Conservation (phyloP, 2,797 vertebrate genomes). For the Chrosomus eos region DNA sequence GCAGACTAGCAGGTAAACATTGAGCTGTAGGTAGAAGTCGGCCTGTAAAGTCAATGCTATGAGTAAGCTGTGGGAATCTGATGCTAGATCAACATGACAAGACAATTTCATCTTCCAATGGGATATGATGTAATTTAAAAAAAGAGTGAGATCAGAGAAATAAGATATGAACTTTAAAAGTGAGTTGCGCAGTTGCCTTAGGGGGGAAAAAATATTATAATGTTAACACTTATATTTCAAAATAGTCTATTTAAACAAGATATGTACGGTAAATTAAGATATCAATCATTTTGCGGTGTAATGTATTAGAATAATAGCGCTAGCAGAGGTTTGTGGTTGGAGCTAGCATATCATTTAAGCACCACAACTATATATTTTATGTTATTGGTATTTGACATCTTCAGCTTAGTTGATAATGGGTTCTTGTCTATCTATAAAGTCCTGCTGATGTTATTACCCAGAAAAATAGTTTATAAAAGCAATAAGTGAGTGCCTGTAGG, state of each 20-base stretch:
- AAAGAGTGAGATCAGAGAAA: slow-evolving; percentile 3
- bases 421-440: neutral
- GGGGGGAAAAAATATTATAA: neutral
- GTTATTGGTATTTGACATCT: slow-evolving; percentile 3
- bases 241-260: neutral
- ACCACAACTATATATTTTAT: neutral
- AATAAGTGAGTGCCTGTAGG: slow-evolving; percentile 47
- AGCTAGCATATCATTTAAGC: neutral
- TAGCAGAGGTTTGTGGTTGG: neutral
- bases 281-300: neutral
- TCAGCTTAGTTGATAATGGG: neutral
- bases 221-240: neutral
- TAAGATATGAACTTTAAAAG: neutral
- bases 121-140: neutral
- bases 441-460: neutral
- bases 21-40: slow-evolving; percentile 50
- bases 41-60: neutral
- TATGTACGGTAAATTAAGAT: neutral
- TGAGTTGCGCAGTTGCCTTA: neutral
- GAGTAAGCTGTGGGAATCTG: slow-evolving; percentile 13
- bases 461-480: neutral
- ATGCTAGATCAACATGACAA: slow-evolving; percentile 6
- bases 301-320: neutral
- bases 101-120: neutral
- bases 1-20: slow-evolving; percentile 74